These are phyloP conservation scores for Willisornis vidua DNA, from an alignment of 2,113 vertebrate genomes.

Conservation along the genomic window DNA sequence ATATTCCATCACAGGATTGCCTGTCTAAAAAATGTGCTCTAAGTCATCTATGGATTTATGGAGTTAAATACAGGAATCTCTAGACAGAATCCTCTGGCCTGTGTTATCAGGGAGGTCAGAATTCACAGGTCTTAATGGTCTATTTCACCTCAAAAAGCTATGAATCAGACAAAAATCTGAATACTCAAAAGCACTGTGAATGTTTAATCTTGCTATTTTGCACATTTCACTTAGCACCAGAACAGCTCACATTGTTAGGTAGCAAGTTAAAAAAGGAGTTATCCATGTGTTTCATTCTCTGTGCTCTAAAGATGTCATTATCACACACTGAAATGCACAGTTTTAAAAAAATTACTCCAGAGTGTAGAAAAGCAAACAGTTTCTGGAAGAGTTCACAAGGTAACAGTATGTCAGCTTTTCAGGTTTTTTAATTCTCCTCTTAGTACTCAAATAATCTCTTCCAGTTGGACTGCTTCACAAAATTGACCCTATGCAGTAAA, in stretches of 20 bases:
- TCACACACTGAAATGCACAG: neutral
- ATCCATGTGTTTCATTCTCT: neutral
- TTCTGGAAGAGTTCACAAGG: neutral
- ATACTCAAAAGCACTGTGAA: neutral
- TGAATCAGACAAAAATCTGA: neutral
- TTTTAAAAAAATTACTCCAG: neutral
- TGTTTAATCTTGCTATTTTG: neutral
- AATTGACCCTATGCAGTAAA: neutral
- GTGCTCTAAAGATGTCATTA: neutral
- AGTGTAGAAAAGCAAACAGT: neutral
- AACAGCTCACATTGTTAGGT: neutral
- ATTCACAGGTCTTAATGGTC: neutral
- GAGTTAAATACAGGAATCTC: conserved; percentile 30
- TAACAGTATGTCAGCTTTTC: neutral
- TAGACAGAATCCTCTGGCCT: neutral
- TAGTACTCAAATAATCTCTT: neutral
- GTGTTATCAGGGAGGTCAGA: neutral
- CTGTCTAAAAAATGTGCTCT: neutral
- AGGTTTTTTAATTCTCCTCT: neutral
- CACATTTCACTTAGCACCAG: neutral
- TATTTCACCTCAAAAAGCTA: neutral
- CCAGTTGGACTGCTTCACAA: neutral
- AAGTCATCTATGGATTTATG: neutral
- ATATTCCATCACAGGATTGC: neutral
- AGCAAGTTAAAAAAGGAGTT: neutral